Conservation (phyloP, 2,888 invertebrate genomes). For the Philhelius pedissequus region DNA sequence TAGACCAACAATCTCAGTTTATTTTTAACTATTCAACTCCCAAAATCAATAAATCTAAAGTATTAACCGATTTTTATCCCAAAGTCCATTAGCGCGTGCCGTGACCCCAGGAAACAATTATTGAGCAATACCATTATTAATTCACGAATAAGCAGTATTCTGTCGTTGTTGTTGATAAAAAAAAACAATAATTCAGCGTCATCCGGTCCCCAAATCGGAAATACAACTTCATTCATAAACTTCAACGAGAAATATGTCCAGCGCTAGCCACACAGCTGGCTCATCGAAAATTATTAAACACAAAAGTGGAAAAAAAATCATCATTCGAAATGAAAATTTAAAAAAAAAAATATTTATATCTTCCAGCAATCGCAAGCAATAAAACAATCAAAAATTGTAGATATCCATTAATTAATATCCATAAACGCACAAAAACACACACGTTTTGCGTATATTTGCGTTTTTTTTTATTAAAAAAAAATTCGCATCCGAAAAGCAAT, state of each 20-base stretch:
- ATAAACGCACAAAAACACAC: conserved; percentile 41
- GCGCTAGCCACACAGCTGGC: conserved; percentile 16
- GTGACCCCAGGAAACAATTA: not conserved
- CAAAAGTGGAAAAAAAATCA: conserved; percentile 3
- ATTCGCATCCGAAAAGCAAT: conserved; percentile 29
- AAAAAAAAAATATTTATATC: not conserved
- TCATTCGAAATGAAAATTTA: not conserved
- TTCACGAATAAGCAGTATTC: conserved; percentile 36
- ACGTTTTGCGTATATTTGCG: conserved; percentile 36
- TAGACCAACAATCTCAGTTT: not conserved
- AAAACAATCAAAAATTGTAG: not conserved
- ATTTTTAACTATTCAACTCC: not conserved
- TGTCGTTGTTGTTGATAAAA: not conserved
- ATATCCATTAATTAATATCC: conserved; percentile 27
- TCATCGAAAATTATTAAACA: conserved; percentile 26
- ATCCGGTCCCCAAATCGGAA: conserved; percentile 37
- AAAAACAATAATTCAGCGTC: conserved; percentile 29
- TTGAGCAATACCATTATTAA: not conserved
- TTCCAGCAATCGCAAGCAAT: conserved; percentile 31
- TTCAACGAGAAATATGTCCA: not conserved
- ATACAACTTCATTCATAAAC: conserved; percentile 66
- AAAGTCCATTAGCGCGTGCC: not conserved
- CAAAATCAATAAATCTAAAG: not conserved
- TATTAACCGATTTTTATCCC: not conserved
- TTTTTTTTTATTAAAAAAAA: not conserved